These are phyloP conservation scores for Microhierax caerulescens DNA, from an alignment of 2,797 vertebrate genomes.

Conservation along the genomic window DNA sequence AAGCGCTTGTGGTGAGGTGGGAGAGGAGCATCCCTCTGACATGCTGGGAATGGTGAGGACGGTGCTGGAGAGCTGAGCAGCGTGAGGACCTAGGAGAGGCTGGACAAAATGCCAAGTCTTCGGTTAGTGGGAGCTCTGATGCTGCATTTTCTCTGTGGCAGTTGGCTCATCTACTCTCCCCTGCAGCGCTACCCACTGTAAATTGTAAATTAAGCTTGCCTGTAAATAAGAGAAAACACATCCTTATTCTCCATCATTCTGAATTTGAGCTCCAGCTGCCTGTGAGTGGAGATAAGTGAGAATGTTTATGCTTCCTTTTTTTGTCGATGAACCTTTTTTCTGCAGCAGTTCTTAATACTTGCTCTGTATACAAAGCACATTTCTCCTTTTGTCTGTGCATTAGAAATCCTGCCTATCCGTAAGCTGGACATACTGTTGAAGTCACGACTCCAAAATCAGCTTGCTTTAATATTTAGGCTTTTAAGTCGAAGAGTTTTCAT, in stretches of 20 bases:
- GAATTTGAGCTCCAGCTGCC: background rate
- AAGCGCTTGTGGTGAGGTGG: accelerated
- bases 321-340: background rate
- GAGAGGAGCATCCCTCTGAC: background rate
- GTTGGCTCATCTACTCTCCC: background rate
- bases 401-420: background rate
- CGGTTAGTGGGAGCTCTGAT: accelerated
- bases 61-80: accelerated
- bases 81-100: background rate
- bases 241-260: background rate
- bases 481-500: background rate
- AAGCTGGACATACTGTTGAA: background rate
- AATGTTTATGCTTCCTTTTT: background rate
- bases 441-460: background rate
- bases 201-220: background rate
- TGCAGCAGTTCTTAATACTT: background rate
- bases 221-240: background rate
- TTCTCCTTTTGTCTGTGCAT: background rate
- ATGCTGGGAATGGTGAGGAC: accelerated
- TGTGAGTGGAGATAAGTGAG: background rate
- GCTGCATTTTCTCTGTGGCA: background rate
- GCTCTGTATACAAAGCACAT: background rate
- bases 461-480: background rate
- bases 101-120: background rate
- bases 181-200: background rate